These are phyloP conservation scores for Artemia franciscana DNA, from an alignment of 1,140 invertebrate genomes.

Conservation along the genomic window DNA sequence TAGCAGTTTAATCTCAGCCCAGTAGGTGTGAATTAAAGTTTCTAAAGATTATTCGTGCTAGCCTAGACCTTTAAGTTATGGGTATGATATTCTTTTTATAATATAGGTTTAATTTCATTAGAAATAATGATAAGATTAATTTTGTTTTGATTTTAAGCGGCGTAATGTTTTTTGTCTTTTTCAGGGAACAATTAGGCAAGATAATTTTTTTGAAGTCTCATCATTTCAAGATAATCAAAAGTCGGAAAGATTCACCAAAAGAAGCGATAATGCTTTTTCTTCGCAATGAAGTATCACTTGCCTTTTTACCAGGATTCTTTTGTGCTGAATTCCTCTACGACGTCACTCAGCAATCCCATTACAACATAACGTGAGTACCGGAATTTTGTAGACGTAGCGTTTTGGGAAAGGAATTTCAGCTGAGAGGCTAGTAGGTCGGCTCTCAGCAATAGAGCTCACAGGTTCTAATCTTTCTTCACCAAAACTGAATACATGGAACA, in stretches of 20 bases:
- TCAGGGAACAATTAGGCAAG: background rate
- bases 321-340: background rate
- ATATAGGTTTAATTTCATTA: too few relatives aligned
- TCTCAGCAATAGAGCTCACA: background rate
- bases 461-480: background rate
- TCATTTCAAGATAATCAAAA: background rate
- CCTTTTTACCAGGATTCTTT: background rate
- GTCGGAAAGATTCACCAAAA: background rate
- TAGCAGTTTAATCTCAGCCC: too few relatives aligned
- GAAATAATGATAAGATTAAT: too few relatives aligned
- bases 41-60: too few relatives aligned
- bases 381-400: background rate
- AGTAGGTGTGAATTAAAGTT: too few relatives aligned
- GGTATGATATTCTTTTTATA: too few relatives aligned
- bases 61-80: too few relatives aligned
- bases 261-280: background rate
- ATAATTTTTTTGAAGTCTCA: background rate
- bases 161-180: background rate
- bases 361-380: background rate
- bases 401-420: too few relatives aligned
- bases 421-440: too few relatives aligned
- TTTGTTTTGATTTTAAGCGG: too few relatives aligned
- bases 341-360: background rate
- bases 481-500: background rate
- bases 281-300: background rate